Evolutionary conservation across 2,888 invertebrate species (phyloP), one percentile per base, ranked within the genome.

Genomic region (Halocaridina rubra): DNA sequence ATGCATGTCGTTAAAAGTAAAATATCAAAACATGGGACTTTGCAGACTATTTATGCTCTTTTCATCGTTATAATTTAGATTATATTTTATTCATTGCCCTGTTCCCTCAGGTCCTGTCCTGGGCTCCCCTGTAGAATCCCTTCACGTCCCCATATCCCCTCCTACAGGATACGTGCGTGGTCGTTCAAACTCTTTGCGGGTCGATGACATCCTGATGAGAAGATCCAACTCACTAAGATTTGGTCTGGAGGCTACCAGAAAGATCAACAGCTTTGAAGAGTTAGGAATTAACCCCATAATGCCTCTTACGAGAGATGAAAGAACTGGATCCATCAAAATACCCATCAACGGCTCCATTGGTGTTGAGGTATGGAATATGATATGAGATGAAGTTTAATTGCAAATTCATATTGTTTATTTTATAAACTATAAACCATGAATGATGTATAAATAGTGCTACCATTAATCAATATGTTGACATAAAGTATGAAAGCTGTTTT

Each of bases 321-420:
- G 88, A 27, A 77, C 82, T 8, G 85, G 86, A 53, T 88, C 96
- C 19, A 95, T 96, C 80, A 96, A 96, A 91, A 95, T 96, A 69
- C 95, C 96, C 13, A 92, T 97, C 80, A 96, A 96, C 90, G 95
- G 95, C 82, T 96, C 95, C 90, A 96, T 96, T 89, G 96, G 96
- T 27, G 92, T 96, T 89, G 96, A 96, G 92, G 94, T 94, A 76
- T 76, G 77, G 67, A 57, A n/a, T n/a, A n/a, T n/a, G n/a, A n/a
- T n/a, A n/a, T n/a, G n/a, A n/a, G n/a, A n/a, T n/a, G n/a, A n/a
- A n/a, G n/a, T n/a, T n/a, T n/a, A n/a, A n/a, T n/a, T n/a, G n/a
- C n/a, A n/a, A n/a, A n/a, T n/a, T n/a, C n/a, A n/a, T n/a, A n/a
- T n/a, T n/a, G n/a, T n/a, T n/a, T n/a, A n/a, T n/a, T n/a, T n/a